Percentiles rank a stretch among this genome's conserved stretches.
These are phyloP conservation scores for Lordiphosa collinella DNA, from an alignment of 1,140 invertebrate genomes.

Conservation along the genomic window DNA sequence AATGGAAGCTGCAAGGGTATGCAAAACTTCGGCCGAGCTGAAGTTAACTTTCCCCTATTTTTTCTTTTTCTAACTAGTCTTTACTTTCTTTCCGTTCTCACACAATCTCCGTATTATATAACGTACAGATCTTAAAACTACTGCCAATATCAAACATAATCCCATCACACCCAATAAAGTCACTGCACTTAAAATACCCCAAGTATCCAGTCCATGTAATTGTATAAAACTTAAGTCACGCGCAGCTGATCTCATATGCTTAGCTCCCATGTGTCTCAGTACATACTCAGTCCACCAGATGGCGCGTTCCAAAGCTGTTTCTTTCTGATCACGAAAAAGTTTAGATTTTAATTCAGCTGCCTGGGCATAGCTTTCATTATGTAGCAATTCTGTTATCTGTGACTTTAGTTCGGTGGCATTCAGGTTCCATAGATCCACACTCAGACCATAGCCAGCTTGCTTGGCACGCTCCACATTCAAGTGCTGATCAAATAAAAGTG, in stretches of 20 bases:
- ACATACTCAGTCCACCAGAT: constrained; percentile 87
- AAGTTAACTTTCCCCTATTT: too few species aligned
- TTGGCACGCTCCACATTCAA: constrained; percentile 81
- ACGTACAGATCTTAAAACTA: too few species aligned
- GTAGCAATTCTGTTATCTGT: constrained; percentile 33
- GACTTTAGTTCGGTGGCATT: constrained; percentile 24
- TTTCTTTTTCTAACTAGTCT: too few species aligned
- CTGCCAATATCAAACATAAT: neutral
- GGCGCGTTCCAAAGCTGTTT: constrained; percentile 83
- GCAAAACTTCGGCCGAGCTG: too few species aligned
- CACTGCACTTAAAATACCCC: constrained; percentile 24
- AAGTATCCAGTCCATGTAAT: constrained; percentile 81
- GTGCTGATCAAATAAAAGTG: constrained; percentile 85
- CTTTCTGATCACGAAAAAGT: constrained; percentile 81
- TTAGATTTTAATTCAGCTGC: constrained; percentile 41
- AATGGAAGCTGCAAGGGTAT: too few species aligned
- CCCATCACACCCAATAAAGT: neutral
- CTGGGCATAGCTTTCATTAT: constrained; percentile 33
- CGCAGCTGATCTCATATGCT: constrained; percentile 48
- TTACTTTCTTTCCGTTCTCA: too few species aligned
- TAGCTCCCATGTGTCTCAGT: constrained; percentile 80
- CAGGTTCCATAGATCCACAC: constrained; percentile 32
- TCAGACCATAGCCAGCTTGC: constrained; percentile 80
- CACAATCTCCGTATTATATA: too few species aligned
- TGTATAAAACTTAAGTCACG: constrained; percentile 70